Evolutionary conservation across 2,888 invertebrate genomes (phyloP).

Genomic region (Mythimna loreyi): DNA sequence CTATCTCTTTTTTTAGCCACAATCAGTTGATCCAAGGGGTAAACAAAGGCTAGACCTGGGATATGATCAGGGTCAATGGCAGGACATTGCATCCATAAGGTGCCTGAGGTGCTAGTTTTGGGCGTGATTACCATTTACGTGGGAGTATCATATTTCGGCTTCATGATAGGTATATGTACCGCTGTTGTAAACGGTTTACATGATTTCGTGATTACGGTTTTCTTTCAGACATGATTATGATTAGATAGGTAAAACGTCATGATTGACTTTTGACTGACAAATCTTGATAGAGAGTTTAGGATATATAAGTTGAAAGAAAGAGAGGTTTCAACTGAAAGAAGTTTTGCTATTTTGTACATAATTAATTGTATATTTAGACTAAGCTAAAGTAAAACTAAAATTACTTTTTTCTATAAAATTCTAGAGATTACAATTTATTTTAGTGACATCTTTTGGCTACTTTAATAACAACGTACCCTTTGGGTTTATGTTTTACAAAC

Average conservation of each 20-base stretch:
- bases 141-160: slow-evolving; percentile 30
- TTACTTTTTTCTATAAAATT: not conserved
- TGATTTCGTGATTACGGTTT: slow-evolving; percentile 37
- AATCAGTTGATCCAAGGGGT: slow-evolving; percentile 72
- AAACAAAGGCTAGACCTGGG: slow-evolving; percentile 78
- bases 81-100: slow-evolving; percentile 82
- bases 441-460: slow-evolving; percentile 20
- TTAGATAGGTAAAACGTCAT: slow-evolving; percentile 1
- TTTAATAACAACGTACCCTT: not conserved
- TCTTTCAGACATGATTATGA: slow-evolving; percentile 5
- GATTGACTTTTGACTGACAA: slow-evolving; percentile 17
- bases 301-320: no score
- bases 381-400: no score
- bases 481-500: not conserved
- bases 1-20: slow-evolving; percentile 71
- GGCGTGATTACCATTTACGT: slow-evolving; percentile 65
- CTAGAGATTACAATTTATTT: not conserved
- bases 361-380: not conserved
- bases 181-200: slow-evolving; percentile 22
- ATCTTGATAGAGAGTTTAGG: not conserved
- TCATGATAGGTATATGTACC: slow-evolving; percentile 47
- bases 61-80: slow-evolving; percentile 55
- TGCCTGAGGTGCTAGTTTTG: slow-evolving; percentile 35
- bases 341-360: not conserved
- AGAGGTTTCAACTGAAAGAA: slow-evolving; percentile 26